Base-by-base conservation (phyloP, 2,797 vertebrate species). In the Cuculus canorus region DNA sequence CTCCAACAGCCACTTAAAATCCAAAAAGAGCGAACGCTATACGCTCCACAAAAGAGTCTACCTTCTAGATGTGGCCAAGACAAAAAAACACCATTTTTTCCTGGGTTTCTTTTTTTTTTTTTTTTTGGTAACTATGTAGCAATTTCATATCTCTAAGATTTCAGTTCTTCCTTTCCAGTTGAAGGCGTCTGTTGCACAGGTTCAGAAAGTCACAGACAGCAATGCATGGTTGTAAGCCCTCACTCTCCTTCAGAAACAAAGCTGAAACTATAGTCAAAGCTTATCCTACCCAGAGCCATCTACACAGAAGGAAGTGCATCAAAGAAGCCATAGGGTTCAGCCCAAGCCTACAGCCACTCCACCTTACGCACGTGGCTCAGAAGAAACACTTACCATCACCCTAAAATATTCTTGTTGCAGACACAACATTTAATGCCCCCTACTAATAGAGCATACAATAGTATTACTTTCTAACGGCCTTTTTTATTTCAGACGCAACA, bases 71-170 rank as follows among this genome's bases (percentile, higher is more conserved):
- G 18, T 27, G 13, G n/a, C 16, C 37, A 30, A 41, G 10, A 12
- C 1, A 11, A 56, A n/a, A n/a, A 30, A 15, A 10, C 6, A 13
- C 14, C 3, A n/a, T n/a, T n/a, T n/a, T n/a, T n/a, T n/a, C n/a
- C n/a, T n/a, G n/a, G n/a, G n/a, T n/a, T n/a, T n/a, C n/a, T n/a
- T n/a, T 13, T n/a, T n/a, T n/a, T 23, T 7, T 39, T 72, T 83
- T 60, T 17, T 43, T 41, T 48, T 45, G 4, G 11, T 25, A 43
- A 82, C 47, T 53, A 71, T 2, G 2, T 43, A 77, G 28, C 4
- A 21, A 30, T 57, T 48, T 65, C 11, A 22, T 45, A 5, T 71
- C 8, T 69, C 56, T 54, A 23, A 43, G 19, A 75, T 79, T 59
- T 48, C 52, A 50, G 11, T n/a, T 76, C 24, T 50, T 64, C 13